Evolutionary conservation across 2,888 invertebrate species (phyloP).

Genomic region (Atrina japonica): DNA sequence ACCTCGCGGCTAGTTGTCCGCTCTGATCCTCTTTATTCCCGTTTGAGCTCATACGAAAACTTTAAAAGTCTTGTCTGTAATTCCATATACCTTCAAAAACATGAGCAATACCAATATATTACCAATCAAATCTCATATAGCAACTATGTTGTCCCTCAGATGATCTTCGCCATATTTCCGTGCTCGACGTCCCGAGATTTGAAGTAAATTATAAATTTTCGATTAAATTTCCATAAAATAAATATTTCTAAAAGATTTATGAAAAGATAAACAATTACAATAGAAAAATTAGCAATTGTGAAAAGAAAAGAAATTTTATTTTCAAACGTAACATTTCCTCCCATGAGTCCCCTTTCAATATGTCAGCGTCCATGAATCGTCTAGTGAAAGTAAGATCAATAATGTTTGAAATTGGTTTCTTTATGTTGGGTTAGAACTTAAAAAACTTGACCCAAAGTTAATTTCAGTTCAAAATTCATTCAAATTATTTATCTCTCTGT

Average conservation of each 20-base stretch:
- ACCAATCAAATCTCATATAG: too few species aligned
- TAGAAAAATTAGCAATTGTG: not conserved
- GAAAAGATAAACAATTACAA: not conserved
- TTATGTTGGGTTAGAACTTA: too few species aligned
- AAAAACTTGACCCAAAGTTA: too few species aligned
- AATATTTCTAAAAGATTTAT: slow-evolving; percentile 25
- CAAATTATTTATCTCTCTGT: too few species aligned
- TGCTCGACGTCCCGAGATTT: slow-evolving; percentile 4
- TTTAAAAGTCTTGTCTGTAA: slow-evolving; percentile 12
- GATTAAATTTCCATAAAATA: not conserved
- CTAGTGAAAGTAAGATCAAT: not conserved
- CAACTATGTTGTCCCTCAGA: too few species aligned
- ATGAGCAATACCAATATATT: too few species aligned
- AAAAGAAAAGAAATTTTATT: not conserved
- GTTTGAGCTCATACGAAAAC: slow-evolving; percentile 78
- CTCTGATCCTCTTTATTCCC: slow-evolving; percentile 68
- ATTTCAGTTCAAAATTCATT: too few species aligned
- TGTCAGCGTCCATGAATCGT: slow-evolving; percentile 49
- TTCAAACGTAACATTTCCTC: slow-evolving; percentile 17
- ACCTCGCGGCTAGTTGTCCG: slow-evolving; percentile 78
- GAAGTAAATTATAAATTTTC: too few species aligned
- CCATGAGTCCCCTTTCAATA: slow-evolving; percentile 44
- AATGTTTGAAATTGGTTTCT: too few species aligned
- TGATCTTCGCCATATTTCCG: slow-evolving; percentile 2
- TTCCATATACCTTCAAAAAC: too few species aligned